These are phyloP conservation scores for Notarius lentiginosus DNA, from an alignment of 2,113 vertebrate species.

Conservation along the genomic window DNA sequence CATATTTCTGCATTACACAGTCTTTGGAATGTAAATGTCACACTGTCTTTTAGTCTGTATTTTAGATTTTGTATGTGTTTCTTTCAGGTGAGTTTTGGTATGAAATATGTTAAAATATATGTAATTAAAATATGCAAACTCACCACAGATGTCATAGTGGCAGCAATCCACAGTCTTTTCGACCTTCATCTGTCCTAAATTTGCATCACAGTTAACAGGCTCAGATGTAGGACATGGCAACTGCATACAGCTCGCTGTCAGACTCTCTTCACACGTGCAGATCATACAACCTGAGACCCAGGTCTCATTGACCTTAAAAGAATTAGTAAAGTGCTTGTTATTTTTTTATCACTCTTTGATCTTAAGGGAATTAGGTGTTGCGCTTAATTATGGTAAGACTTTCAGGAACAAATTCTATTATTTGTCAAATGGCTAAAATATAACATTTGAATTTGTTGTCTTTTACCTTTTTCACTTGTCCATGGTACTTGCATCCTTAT, in stretches of 20 bases:
- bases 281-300: conserved; percentile 54
- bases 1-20: background rate
- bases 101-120: too few relatives aligned
- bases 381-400: background rate
- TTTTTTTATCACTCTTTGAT: conserved; percentile 15
- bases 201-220: conserved; percentile 46
- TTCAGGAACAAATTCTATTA: background rate
- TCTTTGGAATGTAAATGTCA: background rate
- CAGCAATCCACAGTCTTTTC: conserved; percentile 53
- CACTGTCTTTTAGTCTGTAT: background rate
- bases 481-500: background rate
- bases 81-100: background rate
- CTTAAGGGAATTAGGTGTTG: conserved; percentile 31
- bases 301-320: conserved; percentile 49
- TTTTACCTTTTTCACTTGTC: background rate
- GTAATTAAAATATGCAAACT: conserved; percentile 15
- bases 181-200: conserved; percentile 52
- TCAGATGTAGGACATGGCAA: conserved; percentile 45
- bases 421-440: background rate
- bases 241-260: background rate
- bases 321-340: background rate
- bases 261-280: conserved; percentile 53
- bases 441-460: background rate
- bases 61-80: background rate
- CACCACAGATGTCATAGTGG: conserved; percentile 54